Base-by-base conservation (phyloP, 92 coral and sea anemone species). In the Zoanthus gigantus region DNA sequence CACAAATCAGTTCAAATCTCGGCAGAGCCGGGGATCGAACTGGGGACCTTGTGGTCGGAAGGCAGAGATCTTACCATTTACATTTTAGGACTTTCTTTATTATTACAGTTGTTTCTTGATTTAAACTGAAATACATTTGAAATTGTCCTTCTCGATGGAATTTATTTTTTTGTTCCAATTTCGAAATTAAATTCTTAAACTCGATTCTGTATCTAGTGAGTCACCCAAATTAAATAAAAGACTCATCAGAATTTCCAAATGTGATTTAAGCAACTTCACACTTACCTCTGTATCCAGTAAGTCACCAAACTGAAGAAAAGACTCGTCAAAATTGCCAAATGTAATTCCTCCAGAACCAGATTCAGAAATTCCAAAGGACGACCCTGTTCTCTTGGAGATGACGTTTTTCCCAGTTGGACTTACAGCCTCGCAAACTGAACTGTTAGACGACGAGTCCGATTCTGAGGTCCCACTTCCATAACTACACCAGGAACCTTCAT, bases 291-390 rank as follows among this genome's bases (percentile, higher is more conserved):
- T 89, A 47, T 96, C 97, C 46, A 95, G 79, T 7, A 94, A 90
- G 67, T 94, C 94, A 9, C 98, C 98, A 92, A 93, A 97, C 90
- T 97, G 99, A 9, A 92, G 93, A 67, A 92, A 86, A 13, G 97
- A 92, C 46, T 92, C 99, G 23, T 94, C 98, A 48, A 95, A 57
- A 60, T 85, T 94, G 5, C 71, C 90, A 78, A 97, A 97, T 77
- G 91, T 94, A 16, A 97, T 92, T 42, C 95, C 98, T 56, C 94
- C 99, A 14, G 99, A 97, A 5, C 98, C 96, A 47, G 92, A 92
- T 73, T 91, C 96, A 17, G 97, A 92, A 61, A 95, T 92, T 82
- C 90, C 90, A 71, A 90, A 92, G 58, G 92, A 93, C 1, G 94
- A 82, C 16, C 90, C 80, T 23, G 90, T 92, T 16, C 31, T 58